Percentiles rank a stretch among this genome's conserved stretches.
Conservation (phyloP, 2,113 vertebrate species). For the Mesocricetus auratus region DNA sequence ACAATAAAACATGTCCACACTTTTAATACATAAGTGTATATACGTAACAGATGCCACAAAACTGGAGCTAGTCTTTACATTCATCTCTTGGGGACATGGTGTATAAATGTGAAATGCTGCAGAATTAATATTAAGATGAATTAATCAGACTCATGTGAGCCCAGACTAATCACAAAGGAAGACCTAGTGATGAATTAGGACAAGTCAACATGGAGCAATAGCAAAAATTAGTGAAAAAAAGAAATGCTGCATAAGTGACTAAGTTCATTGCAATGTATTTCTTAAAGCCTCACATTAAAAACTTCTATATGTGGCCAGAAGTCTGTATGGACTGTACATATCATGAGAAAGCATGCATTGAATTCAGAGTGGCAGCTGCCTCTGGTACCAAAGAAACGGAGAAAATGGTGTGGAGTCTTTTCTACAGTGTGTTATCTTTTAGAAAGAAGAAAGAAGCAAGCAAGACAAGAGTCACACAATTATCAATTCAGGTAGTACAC, state of each 20-base stretch:
- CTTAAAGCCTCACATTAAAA: slow-evolving; percentile 6
- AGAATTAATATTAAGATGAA: neutral
- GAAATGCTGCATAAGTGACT: neutral
- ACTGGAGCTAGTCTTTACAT: neutral
- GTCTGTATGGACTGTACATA: neutral
- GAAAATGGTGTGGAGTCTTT: neutral
- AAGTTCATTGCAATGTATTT: neutral
- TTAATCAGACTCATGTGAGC: neutral
- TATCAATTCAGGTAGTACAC: neutral
- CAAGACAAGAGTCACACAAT: too few species aligned
- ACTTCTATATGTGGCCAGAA: neutral
- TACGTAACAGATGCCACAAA: neutral
- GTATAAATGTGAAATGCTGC: neutral
- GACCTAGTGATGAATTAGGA: neutral
- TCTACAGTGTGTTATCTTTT: neutral
- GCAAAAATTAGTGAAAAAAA: neutral
- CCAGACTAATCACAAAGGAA: neutral
- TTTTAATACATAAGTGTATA: neutral
- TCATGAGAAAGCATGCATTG: neutral
- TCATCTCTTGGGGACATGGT: neutral
- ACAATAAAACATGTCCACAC: neutral
- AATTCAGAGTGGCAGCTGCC: neutral
- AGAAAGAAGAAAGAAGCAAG: neutral
- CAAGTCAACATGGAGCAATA: neutral
- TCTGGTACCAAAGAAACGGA: neutral